phyloP scores from a whole-genome alignment of 2,888 invertebrate genomes.

The Mylabris sibirica region DNA sequence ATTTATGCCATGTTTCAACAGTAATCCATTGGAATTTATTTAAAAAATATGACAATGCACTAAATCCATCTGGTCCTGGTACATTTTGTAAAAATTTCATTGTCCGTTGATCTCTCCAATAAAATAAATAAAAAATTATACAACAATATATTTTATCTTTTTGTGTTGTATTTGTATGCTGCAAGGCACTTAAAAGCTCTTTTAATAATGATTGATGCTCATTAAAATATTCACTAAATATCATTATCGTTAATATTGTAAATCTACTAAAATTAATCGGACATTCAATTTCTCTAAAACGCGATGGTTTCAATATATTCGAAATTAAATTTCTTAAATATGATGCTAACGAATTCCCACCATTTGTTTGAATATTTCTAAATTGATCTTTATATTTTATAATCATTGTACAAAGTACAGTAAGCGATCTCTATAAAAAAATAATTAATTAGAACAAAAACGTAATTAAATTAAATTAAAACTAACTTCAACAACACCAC shows the following conservation, averaged over 20 bases:
- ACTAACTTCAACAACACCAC: slow-evolving; percentile 36
- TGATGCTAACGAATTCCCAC: slow-evolving; percentile 33
- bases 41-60: slow-evolving; percentile 43
- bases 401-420: slow-evolving; percentile 32
- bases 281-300: slow-evolving; percentile 27
- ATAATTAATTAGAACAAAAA: not conserved
- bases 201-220: slow-evolving; percentile 41
- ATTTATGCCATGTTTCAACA: slow-evolving; percentile 30
- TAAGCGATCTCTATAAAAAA: slow-evolving; percentile 35
- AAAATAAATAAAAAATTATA: slow-evolving; percentile 44
- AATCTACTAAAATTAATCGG: slow-evolving; percentile 38
- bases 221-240: slow-evolving; percentile 38
- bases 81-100: slow-evolving; percentile 40
- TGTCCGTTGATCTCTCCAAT: slow-evolving; percentile 38
- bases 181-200: slow-evolving; percentile 38
- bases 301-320: slow-evolving; percentile 31
- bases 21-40: slow-evolving; percentile 38
- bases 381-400: slow-evolving; percentile 33
- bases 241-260: slow-evolving; percentile 38
- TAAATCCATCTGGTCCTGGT: slow-evolving; percentile 46
- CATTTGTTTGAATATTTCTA: slow-evolving; percentile 29
- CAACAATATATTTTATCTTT: slow-evolving; percentile 35
- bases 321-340: slow-evolving; percentile 37
- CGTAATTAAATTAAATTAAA: not conserved
- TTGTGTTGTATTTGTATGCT: slow-evolving; percentile 28